These are phyloP conservation scores for Agonopterix subpropinquella DNA, from an alignment of 2,888 invertebrate genomes.

Conservation along the genomic window DNA sequence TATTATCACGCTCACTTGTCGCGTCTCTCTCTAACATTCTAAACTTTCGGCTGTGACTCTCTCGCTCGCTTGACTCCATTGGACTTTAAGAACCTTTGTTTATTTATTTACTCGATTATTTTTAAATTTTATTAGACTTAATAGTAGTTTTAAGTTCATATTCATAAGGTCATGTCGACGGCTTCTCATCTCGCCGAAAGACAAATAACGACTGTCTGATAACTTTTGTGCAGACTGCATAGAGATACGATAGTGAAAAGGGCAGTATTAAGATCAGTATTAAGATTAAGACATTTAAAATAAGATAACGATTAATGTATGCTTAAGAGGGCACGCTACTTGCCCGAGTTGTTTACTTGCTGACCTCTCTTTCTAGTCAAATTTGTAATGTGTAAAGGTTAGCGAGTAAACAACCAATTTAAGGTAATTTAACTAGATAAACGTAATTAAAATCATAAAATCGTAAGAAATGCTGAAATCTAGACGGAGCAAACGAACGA, in stretches of 20 bases:
- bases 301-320: constrained; percentile 28
- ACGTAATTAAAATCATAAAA: too few species aligned
- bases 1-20: too few species aligned
- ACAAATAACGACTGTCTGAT: not conserved
- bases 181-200: not conserved
- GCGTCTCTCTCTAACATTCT: not conserved
- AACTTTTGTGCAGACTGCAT: not conserved
- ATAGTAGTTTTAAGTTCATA: too few species aligned
- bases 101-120: not conserved
- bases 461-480: too few species aligned
- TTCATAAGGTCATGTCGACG: not conserved
- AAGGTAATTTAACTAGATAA: not conserved
- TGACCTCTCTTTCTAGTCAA: constrained; percentile 23
- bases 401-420: constrained; percentile 25
- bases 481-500: too few species aligned
- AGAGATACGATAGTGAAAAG: constrained; percentile 22
- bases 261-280: constrained; percentile 50
- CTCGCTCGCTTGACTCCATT: constrained; percentile 7
- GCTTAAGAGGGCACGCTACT: constrained; percentile 36
- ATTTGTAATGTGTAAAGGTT: constrained; percentile 2
- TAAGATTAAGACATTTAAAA: constrained; percentile 27
- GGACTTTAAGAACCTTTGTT: not conserved
- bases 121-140: too few species aligned
- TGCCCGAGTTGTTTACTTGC: constrained; percentile 34
- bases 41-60: constrained; percentile 1